Conservation (phyloP, 1,140 invertebrate species). For the Eumeta japonica region DNA sequence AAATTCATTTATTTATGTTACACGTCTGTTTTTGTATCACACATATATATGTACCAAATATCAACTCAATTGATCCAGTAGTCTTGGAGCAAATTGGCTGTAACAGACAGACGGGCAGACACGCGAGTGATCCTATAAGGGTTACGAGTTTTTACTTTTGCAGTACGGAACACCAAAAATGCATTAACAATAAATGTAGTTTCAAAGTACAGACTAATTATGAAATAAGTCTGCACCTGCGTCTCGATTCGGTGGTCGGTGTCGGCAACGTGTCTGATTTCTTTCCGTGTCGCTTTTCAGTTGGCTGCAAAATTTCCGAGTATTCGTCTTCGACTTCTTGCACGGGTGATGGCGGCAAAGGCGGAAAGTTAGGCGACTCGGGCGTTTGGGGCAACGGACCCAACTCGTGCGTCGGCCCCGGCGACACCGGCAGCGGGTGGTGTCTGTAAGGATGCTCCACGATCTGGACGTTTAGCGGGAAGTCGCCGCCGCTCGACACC, state of each 20-base stretch:
- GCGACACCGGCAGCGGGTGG: constrained; percentile 40
- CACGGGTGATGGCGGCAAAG: constrained; percentile 73
- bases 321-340: constrained; percentile 75
- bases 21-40: no score
- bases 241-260: constrained; percentile 32
- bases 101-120: no score
- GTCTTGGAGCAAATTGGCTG: no score
- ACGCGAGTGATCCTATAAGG: no score
- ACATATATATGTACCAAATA: no score
- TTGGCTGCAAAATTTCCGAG: constrained; percentile 63
- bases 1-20: no score
- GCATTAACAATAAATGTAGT: no score
- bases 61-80: no score
- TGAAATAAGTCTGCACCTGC: constrained; percentile 25
- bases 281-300: constrained; percentile 47
- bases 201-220: background rate
- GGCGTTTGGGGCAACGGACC: constrained; percentile 57
- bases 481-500: constrained; percentile 52
- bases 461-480: constrained; percentile 53
- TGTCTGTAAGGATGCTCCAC: constrained; percentile 54
- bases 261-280: constrained; percentile 59
- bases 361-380: constrained; percentile 71
- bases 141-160: no score
- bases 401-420: constrained; percentile 40
- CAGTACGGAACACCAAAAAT: no score